Conservation (phyloP, 2,113 vertebrate genomes). For the Gymnogyps californianus region DNA sequence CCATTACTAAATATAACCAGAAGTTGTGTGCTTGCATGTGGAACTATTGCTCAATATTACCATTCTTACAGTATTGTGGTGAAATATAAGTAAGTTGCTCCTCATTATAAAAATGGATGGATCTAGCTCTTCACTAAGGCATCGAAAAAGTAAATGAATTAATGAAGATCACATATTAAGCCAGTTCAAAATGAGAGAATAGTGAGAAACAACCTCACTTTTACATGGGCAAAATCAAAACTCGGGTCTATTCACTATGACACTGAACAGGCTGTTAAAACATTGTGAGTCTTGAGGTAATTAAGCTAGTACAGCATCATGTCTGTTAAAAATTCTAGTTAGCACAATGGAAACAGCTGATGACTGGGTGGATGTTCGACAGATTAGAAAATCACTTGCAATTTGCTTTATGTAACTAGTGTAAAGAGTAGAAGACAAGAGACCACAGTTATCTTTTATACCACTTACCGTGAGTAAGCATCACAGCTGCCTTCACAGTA, state of each 20-base stretch:
- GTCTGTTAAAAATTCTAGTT: neutral
- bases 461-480: constrained; percentile 64
- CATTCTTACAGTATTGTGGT: neutral
- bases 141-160: neutral
- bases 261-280: neutral
- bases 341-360: neutral
- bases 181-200: neutral
- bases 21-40: neutral
- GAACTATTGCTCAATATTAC: neutral
- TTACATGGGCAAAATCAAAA: neutral
- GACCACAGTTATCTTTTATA: neutral
- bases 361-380: neutral
- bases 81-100: neutral
- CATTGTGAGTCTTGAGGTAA: neutral
- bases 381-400: neutral
- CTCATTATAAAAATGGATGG: neutral
- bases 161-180: neutral
- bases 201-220: neutral
- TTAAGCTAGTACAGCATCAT: neutral
- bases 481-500: constrained; percentile 72
- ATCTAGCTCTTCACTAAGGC: neutral
- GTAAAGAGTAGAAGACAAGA: neutral
- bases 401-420: neutral
- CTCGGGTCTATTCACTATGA: fast-evolving
- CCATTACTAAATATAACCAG: neutral